A percentile compares a stretch with the other conserved stretches of the same genome.
Evolutionary conservation across 2,113 vertebrate species (phyloP).

Genomic region (Caranx ignobilis): DNA sequence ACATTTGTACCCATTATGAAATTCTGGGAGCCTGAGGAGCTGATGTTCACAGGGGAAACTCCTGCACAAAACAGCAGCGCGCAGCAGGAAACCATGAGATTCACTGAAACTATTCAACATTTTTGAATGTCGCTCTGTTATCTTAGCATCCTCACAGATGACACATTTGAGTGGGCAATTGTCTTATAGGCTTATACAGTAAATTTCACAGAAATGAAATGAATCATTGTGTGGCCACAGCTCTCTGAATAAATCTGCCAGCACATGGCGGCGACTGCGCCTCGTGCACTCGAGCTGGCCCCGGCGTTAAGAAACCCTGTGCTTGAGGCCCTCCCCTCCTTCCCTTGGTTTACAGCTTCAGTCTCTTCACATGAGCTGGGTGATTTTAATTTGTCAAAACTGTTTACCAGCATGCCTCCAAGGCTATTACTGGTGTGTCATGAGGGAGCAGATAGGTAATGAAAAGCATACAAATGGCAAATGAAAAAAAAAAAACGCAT

Average conservation of each 20-base stretch:
- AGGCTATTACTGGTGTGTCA: constrained; percentile 85
- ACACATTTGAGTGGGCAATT: constrained; percentile 49
- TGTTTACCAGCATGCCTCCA: constrained; percentile 85
- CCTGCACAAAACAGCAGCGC: constrained; percentile 13
- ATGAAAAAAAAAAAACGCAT: constrained; percentile 69
- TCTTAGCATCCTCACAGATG: constrained; percentile 37
- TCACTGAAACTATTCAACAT: constrained; percentile 43
- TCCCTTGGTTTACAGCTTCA: constrained; percentile 58
- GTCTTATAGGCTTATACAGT: constrained; percentile 25
- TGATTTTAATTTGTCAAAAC: constrained; percentile 88
- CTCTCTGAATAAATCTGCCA: constrained; percentile 38
- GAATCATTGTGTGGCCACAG: constrained; percentile 44
- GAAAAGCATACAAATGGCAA: constrained; percentile 85
- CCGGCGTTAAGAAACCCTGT: constrained; percentile 36
- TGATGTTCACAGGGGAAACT: constrained; percentile 44
- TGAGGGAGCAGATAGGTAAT: constrained; percentile 82
- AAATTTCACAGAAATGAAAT: constrained; percentile 50
- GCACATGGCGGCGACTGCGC: background rate
- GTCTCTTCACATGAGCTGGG: constrained; percentile 77
- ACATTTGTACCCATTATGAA: constrained; percentile 40
- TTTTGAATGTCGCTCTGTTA: constrained; percentile 35
- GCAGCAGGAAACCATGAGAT: constrained; percentile 10
- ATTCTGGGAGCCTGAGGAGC: constrained; percentile 24
- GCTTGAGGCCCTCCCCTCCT: constrained; percentile 30
- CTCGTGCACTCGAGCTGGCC: constrained; percentile 54